Base-by-base conservation (phyloP, 2,888 invertebrate genomes). In the Willowsia nigromaculata region DNA sequence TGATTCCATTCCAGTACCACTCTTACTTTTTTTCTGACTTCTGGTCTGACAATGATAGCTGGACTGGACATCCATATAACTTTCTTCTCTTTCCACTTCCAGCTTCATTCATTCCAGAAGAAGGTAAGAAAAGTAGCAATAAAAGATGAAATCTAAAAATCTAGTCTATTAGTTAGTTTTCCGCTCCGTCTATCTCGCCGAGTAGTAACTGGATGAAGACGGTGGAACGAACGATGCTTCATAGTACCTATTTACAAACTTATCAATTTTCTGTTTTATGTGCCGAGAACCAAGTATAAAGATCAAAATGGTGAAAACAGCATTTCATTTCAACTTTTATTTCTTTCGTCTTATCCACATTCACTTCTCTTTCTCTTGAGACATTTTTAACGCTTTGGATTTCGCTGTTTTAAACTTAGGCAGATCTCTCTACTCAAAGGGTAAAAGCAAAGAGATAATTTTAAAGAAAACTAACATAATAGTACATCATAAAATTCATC, bases 1-100 rank as follows among this genome's bases (percentile, higher is more conserved):
- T 56, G 68, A 89, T 89, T 85, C 68, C 25, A 22, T 1, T 76
- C 22, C 50, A 25, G 56, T 56, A 65, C 82, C 62, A 81, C 62
- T 62, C 62, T 82, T 78, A 53, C 78, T 56, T 56, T 53, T 78
- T 53, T 78, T 50, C 27, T 37, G 13, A 56, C 78, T 56, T 33
- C 78, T 78, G 65, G 65, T 33, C 11, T 37, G 65, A n/a, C 15
- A 3, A 47, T 50, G 47, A 43, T 13, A 76, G 33, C 40, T 78
- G 68, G 68, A 68, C 40, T 78, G 68, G 68, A 68, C 68, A 68
- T 18, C 33, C n/a, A n/a, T 27, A 30, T 27, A 59, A 1, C 18
- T 37, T 59, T 25, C 27, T 27, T 25, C 13, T 15, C 25, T 4
- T 11, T 9, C 5, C 59, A 25, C 25, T 6, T 25, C 27, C 22